Conservation (phyloP, 2,113 vertebrate genomes). For the Pagrus major region DNA sequence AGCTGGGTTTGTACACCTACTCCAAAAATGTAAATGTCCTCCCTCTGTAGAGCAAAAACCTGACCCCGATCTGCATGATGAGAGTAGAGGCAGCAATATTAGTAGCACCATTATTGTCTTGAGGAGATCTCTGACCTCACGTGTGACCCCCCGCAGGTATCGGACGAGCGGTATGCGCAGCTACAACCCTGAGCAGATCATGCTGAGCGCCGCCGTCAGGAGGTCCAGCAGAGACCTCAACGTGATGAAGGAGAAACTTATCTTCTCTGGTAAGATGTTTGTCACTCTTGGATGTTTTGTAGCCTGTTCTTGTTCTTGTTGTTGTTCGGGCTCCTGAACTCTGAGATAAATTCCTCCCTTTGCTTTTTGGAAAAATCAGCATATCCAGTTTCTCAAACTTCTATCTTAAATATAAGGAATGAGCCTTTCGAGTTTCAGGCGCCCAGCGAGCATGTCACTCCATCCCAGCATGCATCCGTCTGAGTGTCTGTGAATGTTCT, state of each 20-base stretch:
- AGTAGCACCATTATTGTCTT: background rate
- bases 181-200: constrained; percentile 99
- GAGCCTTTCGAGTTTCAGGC: constrained; percentile 15
- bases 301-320: background rate
- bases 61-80: background rate
- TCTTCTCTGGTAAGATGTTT: constrained; percentile 91
- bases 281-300: background rate
- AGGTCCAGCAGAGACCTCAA: constrained; percentile 93
- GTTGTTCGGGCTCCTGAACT: constrained; percentile 36
- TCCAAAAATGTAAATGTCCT: background rate
- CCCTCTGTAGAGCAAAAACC: background rate
- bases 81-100: constrained; percentile 26
- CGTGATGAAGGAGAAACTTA: constrained; percentile 99
- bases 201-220: constrained; percentile 93
- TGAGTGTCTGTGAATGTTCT: constrained; percentile 74
- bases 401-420: background rate
- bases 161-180: constrained; percentile 92
- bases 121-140: constrained; percentile 25
- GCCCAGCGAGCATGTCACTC: constrained; percentile 42
- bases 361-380: too few species aligned
- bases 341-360: background rate
- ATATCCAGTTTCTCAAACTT: background rate
- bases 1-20: background rate
- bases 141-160: constrained; percentile 87
- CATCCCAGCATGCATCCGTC: constrained; percentile 74